Evolutionary conservation across 2,113 vertebrate species (phyloP), one percentile per base, ranked within the genome.

Genomic region (Cygnus buccinator): DNA sequence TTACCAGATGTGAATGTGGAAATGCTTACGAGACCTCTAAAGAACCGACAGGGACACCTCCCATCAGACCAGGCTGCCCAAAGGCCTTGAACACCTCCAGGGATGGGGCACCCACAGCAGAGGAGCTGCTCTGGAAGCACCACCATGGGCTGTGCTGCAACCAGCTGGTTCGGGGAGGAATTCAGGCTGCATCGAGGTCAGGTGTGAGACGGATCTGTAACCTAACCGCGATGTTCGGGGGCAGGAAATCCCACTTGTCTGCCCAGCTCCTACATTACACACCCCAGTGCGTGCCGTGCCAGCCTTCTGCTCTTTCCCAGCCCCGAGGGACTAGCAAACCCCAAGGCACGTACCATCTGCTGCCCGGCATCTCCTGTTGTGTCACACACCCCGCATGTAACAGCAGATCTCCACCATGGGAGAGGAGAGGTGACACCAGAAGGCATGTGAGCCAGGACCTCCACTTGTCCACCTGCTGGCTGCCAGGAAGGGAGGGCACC

Each of bases 81-180:
- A 48, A 48, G 46, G 46, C 20, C 46, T 48, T 48, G 46, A 48
- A 21, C 46, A 48, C 46, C 46, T 48, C 46, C 46, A 48, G 46
- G 46, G 46, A 48, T 48, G 20, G 20, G 46, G 46, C 46, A 11
- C 20, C 46, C 46, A 48, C 46, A 22, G 46, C 20, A 48, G 46
- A 48, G 20, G 11, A 48, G 20, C 46, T 48, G 46, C 46, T 11
- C 46, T 48, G 20, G 46, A 48, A 48, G 2, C 25, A 29, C 11
- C 23, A 65, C 9, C 9, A 4, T 0, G 0, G 9, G 22, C 18
- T 28, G 55, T 58, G n/a, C 67, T 37, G 26, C n/a, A 55, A 18
- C 13, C 41, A 29, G 21, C 1, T 48, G 17, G 18, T 29, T 28
- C 29, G 31, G 19, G 26, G 6, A 80, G 22, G 22, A 59, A 75